Evolutionary conservation across 2,888 invertebrate genomes (phyloP).

Genomic region (Thecocarcelia acutangulata): DNA sequence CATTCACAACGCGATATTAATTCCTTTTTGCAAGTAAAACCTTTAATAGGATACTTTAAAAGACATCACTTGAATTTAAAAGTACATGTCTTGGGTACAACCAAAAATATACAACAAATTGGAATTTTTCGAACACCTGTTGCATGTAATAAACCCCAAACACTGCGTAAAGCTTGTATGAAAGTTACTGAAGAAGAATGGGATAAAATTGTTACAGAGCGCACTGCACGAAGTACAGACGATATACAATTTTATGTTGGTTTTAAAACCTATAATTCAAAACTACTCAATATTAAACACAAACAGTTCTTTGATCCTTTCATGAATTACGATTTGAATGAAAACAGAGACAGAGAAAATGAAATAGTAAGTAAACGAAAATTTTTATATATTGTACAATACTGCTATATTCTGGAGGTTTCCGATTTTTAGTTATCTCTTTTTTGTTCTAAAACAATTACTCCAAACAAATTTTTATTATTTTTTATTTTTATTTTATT

Average conservation of each 20-base stretch:
- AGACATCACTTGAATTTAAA: slow-evolving; percentile 68
- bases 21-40: slow-evolving; percentile 73
- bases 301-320: not conserved
- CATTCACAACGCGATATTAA: slow-evolving; percentile 74
- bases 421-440: too few species aligned
- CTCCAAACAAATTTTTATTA: too few species aligned
- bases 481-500: too few species aligned
- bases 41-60: slow-evolving; percentile 71
- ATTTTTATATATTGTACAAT: not conserved
- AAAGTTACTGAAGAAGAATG: slow-evolving; percentile 74
- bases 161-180: slow-evolving; percentile 71
- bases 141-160: not conserved
- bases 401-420: too few species aligned
- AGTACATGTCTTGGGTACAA: slow-evolving; percentile 72
- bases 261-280: slow-evolving; percentile 61
- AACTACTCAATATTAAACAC: not conserved
- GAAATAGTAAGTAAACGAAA: slow-evolving; percentile 33
- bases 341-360: not conserved
- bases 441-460: too few species aligned
- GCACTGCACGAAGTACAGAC: slow-evolving; percentile 28
- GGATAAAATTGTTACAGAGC: slow-evolving; percentile 70
- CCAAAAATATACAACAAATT: slow-evolving; percentile 65
- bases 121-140: slow-evolving; percentile 73
- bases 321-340: slow-evolving; percentile 33
- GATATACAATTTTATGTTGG: slow-evolving; percentile 67